Evolutionary conservation across 2,113 vertebrate genomes (phyloP).

Genomic region (Jacana jacana): DNA sequence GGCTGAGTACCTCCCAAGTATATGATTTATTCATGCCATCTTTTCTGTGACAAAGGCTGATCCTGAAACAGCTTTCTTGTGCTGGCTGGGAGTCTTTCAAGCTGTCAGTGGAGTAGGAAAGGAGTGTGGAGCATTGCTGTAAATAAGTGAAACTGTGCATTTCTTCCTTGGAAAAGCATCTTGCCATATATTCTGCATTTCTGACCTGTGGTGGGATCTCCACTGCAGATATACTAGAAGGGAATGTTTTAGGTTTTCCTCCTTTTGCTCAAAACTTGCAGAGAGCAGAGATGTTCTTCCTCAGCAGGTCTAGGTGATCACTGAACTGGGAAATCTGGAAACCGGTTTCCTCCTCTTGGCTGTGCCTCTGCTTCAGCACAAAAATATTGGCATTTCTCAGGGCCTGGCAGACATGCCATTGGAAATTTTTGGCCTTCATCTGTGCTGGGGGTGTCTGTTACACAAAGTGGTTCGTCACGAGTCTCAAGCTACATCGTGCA

Average conservation of each 20-base stretch:
- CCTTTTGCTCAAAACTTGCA: background rate
- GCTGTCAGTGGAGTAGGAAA: background rate
- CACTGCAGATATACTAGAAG: background rate
- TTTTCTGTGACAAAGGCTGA: background rate
- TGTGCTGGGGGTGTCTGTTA: background rate
- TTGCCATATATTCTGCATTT: background rate
- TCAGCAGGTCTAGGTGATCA: background rate
- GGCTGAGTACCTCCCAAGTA: background rate
- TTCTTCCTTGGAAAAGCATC: background rate
- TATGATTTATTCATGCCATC: background rate
- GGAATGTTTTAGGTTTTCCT: background rate
- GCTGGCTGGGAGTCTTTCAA: background rate
- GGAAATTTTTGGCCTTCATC: background rate
- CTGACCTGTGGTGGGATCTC: background rate
- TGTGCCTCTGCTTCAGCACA: background rate
- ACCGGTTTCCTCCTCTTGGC: background rate
- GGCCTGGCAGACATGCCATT: background rate
- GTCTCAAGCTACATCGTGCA: fast-evolving
- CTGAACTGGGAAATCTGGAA: background rate
- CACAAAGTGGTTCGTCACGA: fast-evolving
- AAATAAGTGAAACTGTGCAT: background rate
- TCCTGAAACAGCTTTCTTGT: background rate
- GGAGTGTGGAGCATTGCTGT: background rate
- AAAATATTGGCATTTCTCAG: background rate
- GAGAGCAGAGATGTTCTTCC: background rate